A percentile compares a stretch with the other conserved stretches of the same genome.
Conservation (phyloP, 1,140 invertebrate species). For the Drosophila fuyamai region DNA sequence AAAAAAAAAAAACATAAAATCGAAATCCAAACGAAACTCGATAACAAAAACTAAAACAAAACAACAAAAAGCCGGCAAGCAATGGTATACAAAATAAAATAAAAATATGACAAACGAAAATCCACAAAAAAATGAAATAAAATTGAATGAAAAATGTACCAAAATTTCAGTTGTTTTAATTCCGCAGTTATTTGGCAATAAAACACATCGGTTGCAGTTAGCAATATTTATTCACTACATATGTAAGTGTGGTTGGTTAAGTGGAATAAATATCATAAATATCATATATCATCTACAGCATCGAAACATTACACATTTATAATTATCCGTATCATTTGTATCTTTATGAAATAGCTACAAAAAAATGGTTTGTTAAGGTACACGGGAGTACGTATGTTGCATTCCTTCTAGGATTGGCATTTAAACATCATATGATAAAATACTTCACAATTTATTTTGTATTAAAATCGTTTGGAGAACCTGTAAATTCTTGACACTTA, state of each 20-base stretch:
- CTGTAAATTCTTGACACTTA: slow-evolving; percentile 5
- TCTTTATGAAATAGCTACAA: neutral
- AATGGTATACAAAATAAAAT: slow-evolving; percentile 72
- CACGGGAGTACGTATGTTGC: slow-evolving; percentile 26
- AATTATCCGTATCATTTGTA: slow-evolving; percentile 1
- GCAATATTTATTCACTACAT: slow-evolving; percentile 34
- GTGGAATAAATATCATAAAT: slow-evolving; percentile 16
- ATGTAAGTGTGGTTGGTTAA: slow-evolving; percentile 17
- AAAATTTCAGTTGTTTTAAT: slow-evolving; percentile 14
- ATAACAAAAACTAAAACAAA: slow-evolving; percentile 44
- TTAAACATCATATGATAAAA: slow-evolving; percentile 13
- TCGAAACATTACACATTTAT: slow-evolving; percentile 20
- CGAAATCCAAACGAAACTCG: slow-evolving; percentile 39
- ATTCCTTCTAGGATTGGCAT: slow-evolving; percentile 4
- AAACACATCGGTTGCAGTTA: slow-evolving; percentile 5
- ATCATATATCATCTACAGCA: slow-evolving; percentile 16
- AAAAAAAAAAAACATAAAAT: slow-evolving; percentile 36
- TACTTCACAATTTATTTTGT: neutral
- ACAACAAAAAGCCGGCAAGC: slow-evolving; percentile 63
- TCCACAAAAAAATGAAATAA: slow-evolving; percentile 59
- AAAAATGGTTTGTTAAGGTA: slow-evolving; percentile 13
- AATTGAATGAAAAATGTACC: slow-evolving; percentile 55
- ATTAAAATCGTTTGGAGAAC: slow-evolving; percentile 8
- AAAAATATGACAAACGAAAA: slow-evolving; percentile 47
- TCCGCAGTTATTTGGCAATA: neutral